These are phyloP conservation scores for Ascidia mentula DNA, from an alignment of 23 tunicate genomes.

Conservation along the genomic window DNA sequence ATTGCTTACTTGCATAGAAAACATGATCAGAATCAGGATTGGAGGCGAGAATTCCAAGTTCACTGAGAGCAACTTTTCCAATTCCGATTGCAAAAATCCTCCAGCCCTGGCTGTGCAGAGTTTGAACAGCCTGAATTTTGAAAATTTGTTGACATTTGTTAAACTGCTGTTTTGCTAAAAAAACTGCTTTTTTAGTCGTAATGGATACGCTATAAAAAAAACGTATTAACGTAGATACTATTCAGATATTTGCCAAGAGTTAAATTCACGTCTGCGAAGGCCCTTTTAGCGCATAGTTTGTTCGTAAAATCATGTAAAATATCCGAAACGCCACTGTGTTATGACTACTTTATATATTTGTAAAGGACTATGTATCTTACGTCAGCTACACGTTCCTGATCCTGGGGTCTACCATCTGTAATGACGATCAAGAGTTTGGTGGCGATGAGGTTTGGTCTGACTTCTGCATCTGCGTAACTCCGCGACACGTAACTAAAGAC, in stretches of 20 bases:
- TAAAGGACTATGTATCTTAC: too few species aligned
- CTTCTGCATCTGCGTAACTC: constrained; percentile 23
- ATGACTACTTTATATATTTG: too few species aligned
- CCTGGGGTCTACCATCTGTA: constrained; percentile 90
- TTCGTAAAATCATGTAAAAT: too few species aligned
- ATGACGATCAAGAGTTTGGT: constrained; percentile 69
- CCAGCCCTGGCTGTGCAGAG: constrained; percentile 59
- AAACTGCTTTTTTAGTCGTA: too few species aligned
- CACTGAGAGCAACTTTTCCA: constrained; percentile 56
- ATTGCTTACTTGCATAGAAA: constrained; percentile 58
- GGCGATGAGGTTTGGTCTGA: constrained; percentile 28
- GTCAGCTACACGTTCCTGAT: constrained; percentile 25
- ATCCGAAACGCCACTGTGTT: too few species aligned
- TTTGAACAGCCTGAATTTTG: constrained; percentile 80
- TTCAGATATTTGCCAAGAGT: too few species aligned
- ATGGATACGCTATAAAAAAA: too few species aligned
- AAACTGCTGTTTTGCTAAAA: too few species aligned
- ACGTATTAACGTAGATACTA: too few species aligned
- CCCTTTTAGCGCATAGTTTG: too few species aligned
- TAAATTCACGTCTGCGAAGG: too few species aligned
- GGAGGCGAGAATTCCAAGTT: constrained; percentile 74
- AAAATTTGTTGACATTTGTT: too few species aligned
- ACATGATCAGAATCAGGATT: constrained; percentile 77
- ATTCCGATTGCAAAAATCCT: constrained; percentile 92
- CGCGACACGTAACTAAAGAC: constrained; percentile 42